These are phyloP conservation scores for Pilophorus perplexus DNA, from an alignment of 2,888 invertebrate species.

Conservation along the genomic window DNA sequence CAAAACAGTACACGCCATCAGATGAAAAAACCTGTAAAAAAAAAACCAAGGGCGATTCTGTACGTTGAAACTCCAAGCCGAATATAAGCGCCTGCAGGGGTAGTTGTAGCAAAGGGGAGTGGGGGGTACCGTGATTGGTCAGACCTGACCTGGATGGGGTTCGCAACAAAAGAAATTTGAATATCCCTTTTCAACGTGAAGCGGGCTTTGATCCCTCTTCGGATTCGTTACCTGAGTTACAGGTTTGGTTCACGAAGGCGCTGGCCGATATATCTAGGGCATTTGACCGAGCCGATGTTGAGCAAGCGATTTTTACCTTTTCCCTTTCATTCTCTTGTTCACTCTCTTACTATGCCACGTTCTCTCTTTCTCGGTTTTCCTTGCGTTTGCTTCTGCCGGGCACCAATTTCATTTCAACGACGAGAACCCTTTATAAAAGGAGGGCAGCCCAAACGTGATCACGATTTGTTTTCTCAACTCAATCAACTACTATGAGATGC, in stretches of 20 bases:
- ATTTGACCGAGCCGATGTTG: conserved; percentile 18
- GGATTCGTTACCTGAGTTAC: conserved; percentile 38
- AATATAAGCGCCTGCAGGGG: not conserved
- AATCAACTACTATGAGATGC: no score
- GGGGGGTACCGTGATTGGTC: conserved; percentile 33
- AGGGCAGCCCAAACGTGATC: no score
- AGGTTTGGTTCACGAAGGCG: conserved; percentile 31
- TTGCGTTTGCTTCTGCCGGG: no score
- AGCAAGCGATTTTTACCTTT: conserved; percentile 24
- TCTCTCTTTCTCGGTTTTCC: no score
- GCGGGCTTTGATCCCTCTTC: conserved; percentile 27
- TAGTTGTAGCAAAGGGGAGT: not conserved
- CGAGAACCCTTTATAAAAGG: no score
- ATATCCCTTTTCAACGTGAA: conserved; percentile 27
- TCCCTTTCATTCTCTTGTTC: not conserved
- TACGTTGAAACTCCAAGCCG: conserved; percentile 29
- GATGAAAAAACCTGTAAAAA: no score
- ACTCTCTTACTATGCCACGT: not conserved
- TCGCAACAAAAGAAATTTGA: conserved; percentile 39
- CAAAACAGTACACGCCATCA: no score
- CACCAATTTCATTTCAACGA: no score
- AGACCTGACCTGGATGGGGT: conserved; percentile 14
- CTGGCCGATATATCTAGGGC: conserved; percentile 22
- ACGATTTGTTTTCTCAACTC: no score
- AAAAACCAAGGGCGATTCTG: conserved; percentile 30